A percentile compares a stretch with the other conserved stretches of the same genome.
Evolutionary conservation across 2,888 invertebrate genomes (phyloP).

Genomic region (Himalopsyche anomala): DNA sequence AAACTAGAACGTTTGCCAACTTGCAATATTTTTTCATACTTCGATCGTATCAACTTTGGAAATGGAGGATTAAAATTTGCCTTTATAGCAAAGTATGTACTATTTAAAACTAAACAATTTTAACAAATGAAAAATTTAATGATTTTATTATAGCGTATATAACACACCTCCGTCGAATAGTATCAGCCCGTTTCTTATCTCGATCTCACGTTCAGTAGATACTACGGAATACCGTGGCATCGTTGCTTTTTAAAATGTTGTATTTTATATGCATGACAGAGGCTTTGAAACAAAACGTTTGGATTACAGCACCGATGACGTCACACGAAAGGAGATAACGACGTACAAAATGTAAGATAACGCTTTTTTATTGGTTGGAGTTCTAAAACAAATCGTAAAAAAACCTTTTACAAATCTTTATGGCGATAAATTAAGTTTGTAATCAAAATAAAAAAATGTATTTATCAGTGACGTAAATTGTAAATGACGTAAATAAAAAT

Average conservation of each 20-base stretch:
- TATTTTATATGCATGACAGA: constrained; percentile 12
- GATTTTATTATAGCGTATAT: neutral
- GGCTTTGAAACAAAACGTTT: constrained; percentile 23
- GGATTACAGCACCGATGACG: constrained; percentile 11
- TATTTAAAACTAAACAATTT: too few species aligned
- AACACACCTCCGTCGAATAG: too few species aligned
- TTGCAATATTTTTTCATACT: too few species aligned
- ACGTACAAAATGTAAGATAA: neutral
- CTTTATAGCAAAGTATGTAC: too few species aligned
- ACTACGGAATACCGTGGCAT: neutral
- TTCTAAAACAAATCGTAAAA: neutral
- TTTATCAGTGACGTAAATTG: too few species aligned
- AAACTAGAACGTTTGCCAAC: too few species aligned
- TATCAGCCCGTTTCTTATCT: neutral
- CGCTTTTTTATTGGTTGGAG: neutral
- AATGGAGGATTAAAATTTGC: too few species aligned
- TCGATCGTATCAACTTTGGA: too few species aligned
- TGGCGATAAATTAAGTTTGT: too few species aligned
- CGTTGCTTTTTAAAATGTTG: neutral
- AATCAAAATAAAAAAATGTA: too few species aligned
- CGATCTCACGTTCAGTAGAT: neutral
- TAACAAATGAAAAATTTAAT: too few species aligned
- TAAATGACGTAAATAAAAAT: too few species aligned
- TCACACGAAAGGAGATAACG: constrained; percentile 28
- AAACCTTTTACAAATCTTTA: neutral